Conservation (phyloP, 2,888 invertebrate genomes). For the Neuroscelio doddi region DNA sequence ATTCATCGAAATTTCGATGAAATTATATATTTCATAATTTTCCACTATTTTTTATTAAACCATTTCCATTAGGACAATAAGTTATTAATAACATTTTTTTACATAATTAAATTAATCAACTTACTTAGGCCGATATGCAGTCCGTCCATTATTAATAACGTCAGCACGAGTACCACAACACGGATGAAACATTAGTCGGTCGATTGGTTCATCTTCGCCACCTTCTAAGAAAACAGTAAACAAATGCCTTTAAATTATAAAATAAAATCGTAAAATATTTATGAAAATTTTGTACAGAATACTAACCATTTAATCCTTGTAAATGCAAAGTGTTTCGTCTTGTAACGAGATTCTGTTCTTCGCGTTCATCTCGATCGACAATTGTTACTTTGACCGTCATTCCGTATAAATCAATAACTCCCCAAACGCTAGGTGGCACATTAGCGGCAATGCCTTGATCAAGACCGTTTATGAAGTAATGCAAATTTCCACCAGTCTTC, state of each 20-base stretch:
- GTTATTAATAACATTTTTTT: too few species aligned
- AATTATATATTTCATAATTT: too few species aligned
- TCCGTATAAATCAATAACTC: slow-evolving; percentile 95
- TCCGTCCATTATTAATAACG: slow-evolving; percentile 91
- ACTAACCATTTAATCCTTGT: slow-evolving; percentile 69
- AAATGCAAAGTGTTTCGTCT: slow-evolving; percentile 78
- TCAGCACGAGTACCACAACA: slow-evolving; percentile 94
- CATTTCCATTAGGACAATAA: too few species aligned
- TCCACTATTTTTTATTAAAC: too few species aligned
- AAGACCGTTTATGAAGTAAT: slow-evolving; percentile 93
- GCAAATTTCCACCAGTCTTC: slow-evolving; percentile 86
- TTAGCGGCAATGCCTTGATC: slow-evolving; percentile 93
- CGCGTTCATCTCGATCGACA: slow-evolving; percentile 86
- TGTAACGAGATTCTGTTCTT: slow-evolving; percentile 83
- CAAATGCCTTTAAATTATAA: background rate
- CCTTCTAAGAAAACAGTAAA: slow-evolving; percentile 59
- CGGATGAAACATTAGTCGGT: slow-evolving; percentile 89
- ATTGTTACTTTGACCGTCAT: slow-evolving; percentile 94
- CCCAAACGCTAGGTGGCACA: slow-evolving; percentile 89
- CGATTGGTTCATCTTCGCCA: slow-evolving; percentile 71
- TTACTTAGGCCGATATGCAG: slow-evolving; percentile 94
- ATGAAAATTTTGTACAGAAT: background rate
- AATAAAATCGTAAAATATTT: background rate
- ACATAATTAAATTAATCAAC: too few species aligned
- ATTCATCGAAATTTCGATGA: too few species aligned